Conservation (phyloP, 1,140 invertebrate species). For the Mactra quadrangularis region DNA sequence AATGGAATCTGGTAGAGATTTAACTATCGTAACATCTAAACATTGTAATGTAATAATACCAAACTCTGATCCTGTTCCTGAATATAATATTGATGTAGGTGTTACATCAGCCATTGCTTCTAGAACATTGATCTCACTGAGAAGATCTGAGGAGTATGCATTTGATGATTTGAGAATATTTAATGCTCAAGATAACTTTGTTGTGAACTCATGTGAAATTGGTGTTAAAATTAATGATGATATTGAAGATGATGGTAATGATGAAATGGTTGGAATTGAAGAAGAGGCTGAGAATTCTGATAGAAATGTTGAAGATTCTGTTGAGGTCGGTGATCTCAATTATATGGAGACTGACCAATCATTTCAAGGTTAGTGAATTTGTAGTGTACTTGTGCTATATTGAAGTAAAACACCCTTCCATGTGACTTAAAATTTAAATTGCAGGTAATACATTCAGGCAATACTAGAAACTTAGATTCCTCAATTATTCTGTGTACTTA, state of each 20-base stretch:
- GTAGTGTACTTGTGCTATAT: too few species aligned
- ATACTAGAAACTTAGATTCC: too few species aligned
- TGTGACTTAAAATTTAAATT: too few species aligned
- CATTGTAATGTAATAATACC: constrained; percentile 10
- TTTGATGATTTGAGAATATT: constrained; percentile 58
- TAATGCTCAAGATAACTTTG: constrained; percentile 66
- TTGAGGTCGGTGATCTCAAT: too few species aligned
- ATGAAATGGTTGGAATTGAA: neutral
- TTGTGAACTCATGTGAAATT: constrained; percentile 57
- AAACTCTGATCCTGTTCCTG: neutral
- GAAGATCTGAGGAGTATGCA: constrained; percentile 39
- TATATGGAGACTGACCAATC: too few species aligned
- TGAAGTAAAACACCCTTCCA: too few species aligned
- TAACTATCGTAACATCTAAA: neutral
- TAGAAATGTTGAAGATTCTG: neutral
- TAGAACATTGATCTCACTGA: constrained; percentile 46
- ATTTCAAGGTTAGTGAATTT: too few species aligned
- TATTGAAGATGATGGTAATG: constrained; percentile 4
- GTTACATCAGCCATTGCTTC: constrained; percentile 37
- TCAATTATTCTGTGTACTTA: too few species aligned
- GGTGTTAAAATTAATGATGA: constrained; percentile 38
- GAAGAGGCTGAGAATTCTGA: neutral
- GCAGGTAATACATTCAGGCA: too few species aligned
- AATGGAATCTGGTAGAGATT: neutral
- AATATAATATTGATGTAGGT: neutral